A percentile compares a stretch with the other conserved stretches of the same genome.
These are phyloP conservation scores for Pocillopora damicornis DNA, from an alignment of 64 coral and sea anemone species.

Conservation along the genomic window DNA sequence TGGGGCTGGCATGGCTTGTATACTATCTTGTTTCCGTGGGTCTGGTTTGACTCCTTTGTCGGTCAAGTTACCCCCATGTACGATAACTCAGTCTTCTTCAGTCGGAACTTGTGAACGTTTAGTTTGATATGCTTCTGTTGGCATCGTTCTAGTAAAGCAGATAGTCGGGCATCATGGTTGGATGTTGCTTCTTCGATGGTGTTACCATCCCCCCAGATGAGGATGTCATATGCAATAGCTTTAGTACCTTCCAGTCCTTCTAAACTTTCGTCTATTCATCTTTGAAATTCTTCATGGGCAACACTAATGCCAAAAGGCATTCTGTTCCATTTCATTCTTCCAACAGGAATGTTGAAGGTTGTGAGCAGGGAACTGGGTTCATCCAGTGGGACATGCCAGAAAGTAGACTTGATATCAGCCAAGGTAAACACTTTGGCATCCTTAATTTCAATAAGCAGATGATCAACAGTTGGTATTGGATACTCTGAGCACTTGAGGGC, in stretches of 20 bases:
- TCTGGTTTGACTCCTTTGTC: too few relatives aligned
- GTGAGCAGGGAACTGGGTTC: neutral
- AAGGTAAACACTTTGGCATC: too few relatives aligned
- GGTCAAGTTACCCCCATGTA: too few relatives aligned
- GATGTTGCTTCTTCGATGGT: conserved; percentile 5
- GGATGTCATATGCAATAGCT: conserved; percentile 23
- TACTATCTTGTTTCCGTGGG: too few relatives aligned
- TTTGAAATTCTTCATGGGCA: conserved; percentile 19
- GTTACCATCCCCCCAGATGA: too few relatives aligned
- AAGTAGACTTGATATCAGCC: neutral
- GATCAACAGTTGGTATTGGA: neutral
- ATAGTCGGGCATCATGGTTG: neutral
- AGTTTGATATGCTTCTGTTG: too few relatives aligned
- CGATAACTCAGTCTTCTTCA: too few relatives aligned
- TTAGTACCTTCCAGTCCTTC: neutral
- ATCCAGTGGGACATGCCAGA: neutral
- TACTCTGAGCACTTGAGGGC: neutral
- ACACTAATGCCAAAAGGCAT: conserved; percentile 17
- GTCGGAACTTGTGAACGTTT: too few relatives aligned
- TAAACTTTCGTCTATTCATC: neutral
- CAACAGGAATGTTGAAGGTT: neutral
- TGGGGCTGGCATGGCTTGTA: too few relatives aligned
- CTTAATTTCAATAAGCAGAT: too few relatives aligned
- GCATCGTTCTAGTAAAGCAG: too few relatives aligned
- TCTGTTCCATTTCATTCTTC: conserved; percentile 14